Conservation (phyloP, 2,113 vertebrate genomes). For the Pollimyrus isidori region DNA sequence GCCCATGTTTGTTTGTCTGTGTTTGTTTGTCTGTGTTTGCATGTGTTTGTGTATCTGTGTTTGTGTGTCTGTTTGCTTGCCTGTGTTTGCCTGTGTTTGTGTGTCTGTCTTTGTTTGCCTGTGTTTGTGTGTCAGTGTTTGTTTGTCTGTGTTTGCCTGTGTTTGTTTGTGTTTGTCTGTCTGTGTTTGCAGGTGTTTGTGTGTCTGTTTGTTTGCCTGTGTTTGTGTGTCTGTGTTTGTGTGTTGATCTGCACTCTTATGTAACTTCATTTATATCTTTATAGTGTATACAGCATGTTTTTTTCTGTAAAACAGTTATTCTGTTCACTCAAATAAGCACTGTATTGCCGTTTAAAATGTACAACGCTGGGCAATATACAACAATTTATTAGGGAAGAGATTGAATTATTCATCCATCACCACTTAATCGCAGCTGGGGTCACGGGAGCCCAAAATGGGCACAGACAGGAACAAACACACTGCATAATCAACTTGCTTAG, state of each 20-base stretch:
- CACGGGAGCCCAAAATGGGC: too few species aligned
- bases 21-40: not conserved
- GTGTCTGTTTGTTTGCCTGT: not conserved
- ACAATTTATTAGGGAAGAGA: not conserved
- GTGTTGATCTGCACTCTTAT: not conserved
- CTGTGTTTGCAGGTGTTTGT: not conserved
- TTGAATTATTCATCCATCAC: not conserved
- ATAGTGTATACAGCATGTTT: not conserved
- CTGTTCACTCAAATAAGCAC: not conserved
- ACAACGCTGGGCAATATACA: not conserved
- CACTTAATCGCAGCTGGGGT: too few species aligned
- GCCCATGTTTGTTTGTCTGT: not conserved
- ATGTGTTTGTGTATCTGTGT: not conserved
- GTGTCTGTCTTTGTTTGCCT: not conserved
- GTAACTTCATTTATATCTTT: not conserved
- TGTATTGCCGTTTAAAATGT: not conserved
- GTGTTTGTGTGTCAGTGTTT: not conserved
- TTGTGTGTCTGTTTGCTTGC: not conserved
- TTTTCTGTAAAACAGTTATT: not conserved
- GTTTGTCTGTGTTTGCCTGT: not conserved
- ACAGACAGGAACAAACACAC: too few species aligned
- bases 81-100: not conserved
- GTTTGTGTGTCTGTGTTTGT: not conserved
- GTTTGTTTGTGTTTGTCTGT: not conserved
- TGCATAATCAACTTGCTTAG: too few species aligned